These are phyloP conservation scores for Gryllus bimaculatus DNA, from an alignment of 1,140 invertebrate species.

Conservation along the genomic window DNA sequence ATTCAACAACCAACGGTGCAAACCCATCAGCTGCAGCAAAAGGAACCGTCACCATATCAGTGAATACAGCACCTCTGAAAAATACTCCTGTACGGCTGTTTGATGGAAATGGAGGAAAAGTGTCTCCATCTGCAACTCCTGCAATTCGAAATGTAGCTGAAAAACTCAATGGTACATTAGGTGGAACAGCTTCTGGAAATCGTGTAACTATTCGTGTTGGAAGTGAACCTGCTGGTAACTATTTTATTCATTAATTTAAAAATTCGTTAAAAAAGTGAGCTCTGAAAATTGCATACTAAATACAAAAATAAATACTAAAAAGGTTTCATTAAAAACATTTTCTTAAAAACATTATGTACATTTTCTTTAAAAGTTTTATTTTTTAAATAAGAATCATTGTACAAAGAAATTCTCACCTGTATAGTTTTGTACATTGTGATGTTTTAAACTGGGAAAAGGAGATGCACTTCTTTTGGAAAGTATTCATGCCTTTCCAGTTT, in stretches of 20 bases:
- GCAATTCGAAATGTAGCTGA: slow-evolving; percentile 15
- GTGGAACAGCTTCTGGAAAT: neutral
- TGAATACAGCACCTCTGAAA: neutral
- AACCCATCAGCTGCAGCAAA: neutral
- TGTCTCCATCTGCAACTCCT: neutral
- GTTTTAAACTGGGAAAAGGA: too few relatives aligned
- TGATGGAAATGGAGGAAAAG: neutral
- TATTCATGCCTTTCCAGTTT: too few relatives aligned
- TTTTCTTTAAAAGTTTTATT: too few relatives aligned
- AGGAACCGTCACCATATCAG: slow-evolving; percentile 14
- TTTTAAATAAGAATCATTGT: too few relatives aligned
- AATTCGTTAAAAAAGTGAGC: too few relatives aligned
- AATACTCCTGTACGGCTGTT: neutral
- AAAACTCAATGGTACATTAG: slow-evolving; percentile 8
- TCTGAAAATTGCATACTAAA: too few relatives aligned
- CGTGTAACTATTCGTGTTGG: neutral
- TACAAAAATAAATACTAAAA: too few relatives aligned
- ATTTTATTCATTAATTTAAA: neutral
- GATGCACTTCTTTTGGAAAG: too few relatives aligned
- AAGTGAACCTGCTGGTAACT: neutral
- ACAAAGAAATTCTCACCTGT: too few relatives aligned
- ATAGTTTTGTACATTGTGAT: too few relatives aligned
- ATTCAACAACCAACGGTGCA: neutral
- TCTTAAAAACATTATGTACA: too few relatives aligned
- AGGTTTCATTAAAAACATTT: too few relatives aligned